Percentiles rank a stretch among this genome's conserved stretches.
These are phyloP conservation scores for Drosophila tripunctata DNA, from an alignment of 2,888 invertebrate genomes.

Conservation along the genomic window DNA sequence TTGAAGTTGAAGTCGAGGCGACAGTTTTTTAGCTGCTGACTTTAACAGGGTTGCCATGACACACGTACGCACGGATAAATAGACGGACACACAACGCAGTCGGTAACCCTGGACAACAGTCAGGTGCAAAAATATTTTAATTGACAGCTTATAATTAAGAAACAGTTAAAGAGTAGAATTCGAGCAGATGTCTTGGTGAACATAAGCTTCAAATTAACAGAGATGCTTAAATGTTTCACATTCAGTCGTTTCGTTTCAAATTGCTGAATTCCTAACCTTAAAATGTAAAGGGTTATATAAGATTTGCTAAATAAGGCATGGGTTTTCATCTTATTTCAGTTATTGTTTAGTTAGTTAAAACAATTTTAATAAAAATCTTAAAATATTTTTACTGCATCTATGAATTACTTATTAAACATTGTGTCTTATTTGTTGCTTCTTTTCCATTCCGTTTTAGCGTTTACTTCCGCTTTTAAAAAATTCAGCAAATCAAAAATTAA, in stretches of 20 bases:
- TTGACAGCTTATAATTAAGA: constrained; percentile 47
- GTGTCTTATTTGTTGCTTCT: constrained; percentile 2
- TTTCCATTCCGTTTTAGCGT: neutral
- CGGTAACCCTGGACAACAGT: constrained; percentile 32
- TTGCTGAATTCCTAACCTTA: neutral
- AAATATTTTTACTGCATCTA: no score
- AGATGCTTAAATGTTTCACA: no score
- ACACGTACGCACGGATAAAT: neutral
- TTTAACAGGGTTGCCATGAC: constrained; percentile 9
- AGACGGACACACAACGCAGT: constrained; percentile 1
- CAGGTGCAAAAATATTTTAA: constrained; percentile 33
- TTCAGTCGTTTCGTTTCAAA: no score
- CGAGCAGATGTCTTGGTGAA: no score
- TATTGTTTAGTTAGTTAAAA: no score
- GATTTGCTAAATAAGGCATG: no score
- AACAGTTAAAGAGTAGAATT: constrained; percentile 13
- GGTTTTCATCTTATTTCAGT: no score
- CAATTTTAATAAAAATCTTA: no score
- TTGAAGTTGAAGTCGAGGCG: no score
- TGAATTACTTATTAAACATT: neutral
- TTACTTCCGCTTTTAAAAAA: constrained; percentile 21
- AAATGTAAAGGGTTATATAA: no score
- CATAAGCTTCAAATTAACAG: no score
- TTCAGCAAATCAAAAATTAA: constrained; percentile 7
- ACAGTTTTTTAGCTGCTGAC: constrained; percentile 38